Conservation (phyloP, 2,113 vertebrate species). For the Colistium nudipinnis region DNA sequence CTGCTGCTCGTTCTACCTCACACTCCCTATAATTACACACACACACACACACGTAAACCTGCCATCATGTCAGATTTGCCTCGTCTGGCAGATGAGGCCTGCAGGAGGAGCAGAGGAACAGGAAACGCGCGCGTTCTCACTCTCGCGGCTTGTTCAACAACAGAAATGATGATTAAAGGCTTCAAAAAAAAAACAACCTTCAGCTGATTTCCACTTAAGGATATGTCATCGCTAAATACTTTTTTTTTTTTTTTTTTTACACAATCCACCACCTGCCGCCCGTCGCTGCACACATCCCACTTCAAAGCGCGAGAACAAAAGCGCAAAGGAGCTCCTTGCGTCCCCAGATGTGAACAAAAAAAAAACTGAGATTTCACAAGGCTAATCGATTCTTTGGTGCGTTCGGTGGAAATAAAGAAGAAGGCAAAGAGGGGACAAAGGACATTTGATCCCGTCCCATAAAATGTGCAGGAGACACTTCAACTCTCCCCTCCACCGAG, state of each 20-base stretch:
- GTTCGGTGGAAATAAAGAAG: conserved; percentile 18
- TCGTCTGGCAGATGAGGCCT: conserved; percentile 54
- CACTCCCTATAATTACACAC: conserved; percentile 63
- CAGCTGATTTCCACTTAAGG: too few species aligned
- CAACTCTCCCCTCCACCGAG: conserved; percentile 42
- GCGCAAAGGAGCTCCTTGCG: neutral
- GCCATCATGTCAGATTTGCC: conserved; percentile 30
- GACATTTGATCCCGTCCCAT: conserved; percentile 30
- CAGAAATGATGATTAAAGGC: conserved; percentile 31
- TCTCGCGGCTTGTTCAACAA: conserved; percentile 17
- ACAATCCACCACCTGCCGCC: conserved; percentile 2
- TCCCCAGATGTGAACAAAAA: conserved; percentile 6
- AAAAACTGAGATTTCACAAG: too few species aligned
- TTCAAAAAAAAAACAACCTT: too few species aligned
- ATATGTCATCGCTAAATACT: conserved; percentile 13
- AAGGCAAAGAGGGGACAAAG: conserved; percentile 4
- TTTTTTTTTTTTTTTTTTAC: neutral
- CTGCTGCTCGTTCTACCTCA: conserved; percentile 59
- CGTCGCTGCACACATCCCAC: neutral
- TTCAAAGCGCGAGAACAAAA: conserved; percentile 47
- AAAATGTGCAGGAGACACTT: conserved; percentile 33
- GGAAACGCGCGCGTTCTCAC: neutral
- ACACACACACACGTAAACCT: neutral
- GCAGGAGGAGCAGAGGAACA: conserved; percentile 14
- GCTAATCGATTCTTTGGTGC: conserved; percentile 39